Evolutionary conservation across 2,113 vertebrate genomes (phyloP), one percentile per base, ranked within the genome.

Genomic region (Drymodes brunneopygia): DNA sequence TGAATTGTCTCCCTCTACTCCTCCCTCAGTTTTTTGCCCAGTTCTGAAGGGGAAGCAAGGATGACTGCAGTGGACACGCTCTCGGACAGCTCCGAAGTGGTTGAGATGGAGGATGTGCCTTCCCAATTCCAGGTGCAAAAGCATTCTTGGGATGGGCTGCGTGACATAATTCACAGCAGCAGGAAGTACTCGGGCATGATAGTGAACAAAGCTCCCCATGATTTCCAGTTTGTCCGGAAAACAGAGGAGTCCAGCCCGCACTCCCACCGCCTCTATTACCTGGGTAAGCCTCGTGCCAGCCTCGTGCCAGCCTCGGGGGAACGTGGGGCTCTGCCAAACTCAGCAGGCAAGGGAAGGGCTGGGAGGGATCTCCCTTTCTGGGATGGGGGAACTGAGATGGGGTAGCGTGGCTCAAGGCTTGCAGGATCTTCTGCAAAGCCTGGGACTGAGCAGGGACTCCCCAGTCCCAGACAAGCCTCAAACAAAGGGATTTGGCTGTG

Each of bases 161-260:
- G 99, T 15, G 98, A 98, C 96, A 99, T 99, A 91, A 99, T 99
- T 95, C 99, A 99, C 73, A 98, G 98, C 97, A 99, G 99, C 98
- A 98, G 99, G 97, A 99, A 99, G 97, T 98, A 98, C 95, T 99
- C 98, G 0, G 99, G 99, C 57, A 98, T 99, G 96, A 98, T 99
- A 16, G 98, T 98, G 85, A 99, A 97, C 98, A 99, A 99, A 97
- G 99, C 99, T 4, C 99, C 99, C 1, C 99, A 99, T 21, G 99
- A 99, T 95, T 99, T 99, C 98, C 99, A 99, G 96, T 99, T 99
- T 35, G 98, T 99, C 89, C 98, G 97, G 96, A 99, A 99, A 94
- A 98, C 98, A 0, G 99, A 99, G 5, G 98, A 99, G 81, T 96
- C 97, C 13, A 98, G 98, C 61, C 98, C 98, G 3, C 99, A 99